Evolutionary conservation across 2,797 vertebrate species (phyloP).

Genomic region (Gymnothorax reevesii): DNA sequence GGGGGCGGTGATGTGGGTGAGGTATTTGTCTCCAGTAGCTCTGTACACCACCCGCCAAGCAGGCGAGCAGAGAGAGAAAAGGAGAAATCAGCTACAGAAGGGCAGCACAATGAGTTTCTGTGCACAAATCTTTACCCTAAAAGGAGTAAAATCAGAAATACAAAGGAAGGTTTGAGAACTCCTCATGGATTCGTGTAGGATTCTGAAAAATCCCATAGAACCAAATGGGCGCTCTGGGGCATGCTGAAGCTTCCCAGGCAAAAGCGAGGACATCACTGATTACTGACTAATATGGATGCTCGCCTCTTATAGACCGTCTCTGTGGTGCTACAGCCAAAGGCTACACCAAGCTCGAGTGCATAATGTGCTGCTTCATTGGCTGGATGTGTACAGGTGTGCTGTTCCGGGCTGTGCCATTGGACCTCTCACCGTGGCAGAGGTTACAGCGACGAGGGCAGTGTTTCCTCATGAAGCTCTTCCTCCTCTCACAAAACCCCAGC

Average conservation of each 20-base stretch:
- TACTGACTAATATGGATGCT: too few relatives aligned
- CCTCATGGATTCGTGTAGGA: too few relatives aligned
- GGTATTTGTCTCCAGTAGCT: constrained; percentile 61
- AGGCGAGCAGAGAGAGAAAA: neutral
- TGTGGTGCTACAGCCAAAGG: neutral
- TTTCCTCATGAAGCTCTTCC: constrained; percentile 76
- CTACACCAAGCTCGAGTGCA: neutral
- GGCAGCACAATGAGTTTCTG: neutral
- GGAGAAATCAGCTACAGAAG: neutral
- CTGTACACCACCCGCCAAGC: constrained; percentile 50
- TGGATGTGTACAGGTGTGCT: neutral
- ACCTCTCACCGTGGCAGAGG: constrained; percentile 69
- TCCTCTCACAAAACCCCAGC: constrained; percentile 73
- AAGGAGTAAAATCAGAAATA: too few relatives aligned
- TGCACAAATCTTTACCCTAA: too few relatives aligned
- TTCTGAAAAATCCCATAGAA: too few relatives aligned
- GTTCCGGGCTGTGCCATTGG: neutral
- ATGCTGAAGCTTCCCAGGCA: neutral
- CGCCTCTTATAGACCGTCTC: neutral
- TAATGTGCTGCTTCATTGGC: neutral
- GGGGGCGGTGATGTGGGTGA: constrained; percentile 63
- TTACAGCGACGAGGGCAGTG: constrained; percentile 77
- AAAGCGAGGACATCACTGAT: neutral
- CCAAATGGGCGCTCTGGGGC: neutral
- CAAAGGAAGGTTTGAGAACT: too few relatives aligned